Conservation (phyloP, 2,888 invertebrate species). For the Hipparchia sbordonii region DNA sequence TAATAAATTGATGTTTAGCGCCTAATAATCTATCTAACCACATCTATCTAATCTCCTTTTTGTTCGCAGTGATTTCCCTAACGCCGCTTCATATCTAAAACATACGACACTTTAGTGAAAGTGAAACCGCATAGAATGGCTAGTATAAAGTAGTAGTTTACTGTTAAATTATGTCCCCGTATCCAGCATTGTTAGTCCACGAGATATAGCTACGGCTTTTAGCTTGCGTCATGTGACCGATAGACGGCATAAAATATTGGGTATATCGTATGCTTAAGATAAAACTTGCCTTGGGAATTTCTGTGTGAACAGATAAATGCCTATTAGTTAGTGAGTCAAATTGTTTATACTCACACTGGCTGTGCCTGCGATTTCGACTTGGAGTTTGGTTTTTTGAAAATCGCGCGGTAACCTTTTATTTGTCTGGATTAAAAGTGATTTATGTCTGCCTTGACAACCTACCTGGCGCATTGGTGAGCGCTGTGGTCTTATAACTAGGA, state of each 20-base stretch:
- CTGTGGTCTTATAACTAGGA: too few species aligned
- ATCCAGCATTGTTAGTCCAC: conserved; percentile 34
- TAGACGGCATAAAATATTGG: conserved; percentile 30
- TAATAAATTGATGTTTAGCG: too few species aligned
- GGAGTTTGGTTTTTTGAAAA: too few species aligned
- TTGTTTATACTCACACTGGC: neutral
- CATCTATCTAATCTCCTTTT: neutral
- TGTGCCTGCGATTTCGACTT: too few species aligned
- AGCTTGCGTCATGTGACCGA: conserved; percentile 32
- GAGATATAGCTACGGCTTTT: conserved; percentile 33
- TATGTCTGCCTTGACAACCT: too few species aligned
- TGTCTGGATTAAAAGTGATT: too few species aligned
- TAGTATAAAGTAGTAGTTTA: conserved; percentile 41
- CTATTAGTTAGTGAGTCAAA: conserved; percentile 12
- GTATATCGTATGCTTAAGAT: conserved; percentile 31
- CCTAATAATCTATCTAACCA: too few species aligned
- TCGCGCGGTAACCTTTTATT: too few species aligned
- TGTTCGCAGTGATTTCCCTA: neutral
- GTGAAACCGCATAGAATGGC: conserved; percentile 26
- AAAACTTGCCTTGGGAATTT: conserved; percentile 21
- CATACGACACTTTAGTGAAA: conserved; percentile 24
- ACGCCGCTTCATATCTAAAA: conserved; percentile 14
- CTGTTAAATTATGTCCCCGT: conserved; percentile 41
- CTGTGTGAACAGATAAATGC: conserved; percentile 22
- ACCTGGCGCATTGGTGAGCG: too few species aligned